These are phyloP conservation scores for Clunio marinus DNA, from an alignment of 2,888 invertebrate genomes.

Conservation along the genomic window DNA sequence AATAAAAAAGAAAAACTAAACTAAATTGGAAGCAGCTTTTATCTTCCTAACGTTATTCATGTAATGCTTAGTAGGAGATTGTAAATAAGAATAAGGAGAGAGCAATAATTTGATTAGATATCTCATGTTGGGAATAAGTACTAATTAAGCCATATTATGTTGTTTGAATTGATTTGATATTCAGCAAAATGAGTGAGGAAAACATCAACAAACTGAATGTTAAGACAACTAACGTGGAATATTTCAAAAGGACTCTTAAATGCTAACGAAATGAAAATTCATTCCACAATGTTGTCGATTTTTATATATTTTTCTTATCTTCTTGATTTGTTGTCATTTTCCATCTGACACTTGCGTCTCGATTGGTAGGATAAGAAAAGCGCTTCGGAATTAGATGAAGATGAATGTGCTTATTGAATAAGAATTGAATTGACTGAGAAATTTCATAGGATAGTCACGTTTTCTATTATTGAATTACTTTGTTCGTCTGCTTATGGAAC, in stretches of 20 bases:
- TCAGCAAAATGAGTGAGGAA: not conserved
- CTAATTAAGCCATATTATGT: conserved; percentile 21
- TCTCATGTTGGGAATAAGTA: not conserved
- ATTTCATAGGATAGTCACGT: conserved; percentile 32
- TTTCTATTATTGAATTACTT: conserved; percentile 38
- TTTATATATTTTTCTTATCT: too few relatives aligned
- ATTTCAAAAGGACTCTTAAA: not conserved
- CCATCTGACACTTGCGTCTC: not conserved
- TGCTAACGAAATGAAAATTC: conserved; percentile 20
- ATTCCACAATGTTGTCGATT: not conserved
- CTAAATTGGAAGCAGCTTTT: not conserved
- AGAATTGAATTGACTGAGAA: conserved; percentile 19
- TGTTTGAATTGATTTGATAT: conserved; percentile 18
- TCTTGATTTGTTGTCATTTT: too few relatives aligned
- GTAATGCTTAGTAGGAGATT: not conserved
- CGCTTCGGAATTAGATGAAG: conserved; percentile 29
- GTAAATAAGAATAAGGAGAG: not conserved
- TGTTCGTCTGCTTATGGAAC: conserved; percentile 3
- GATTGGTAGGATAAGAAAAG: not conserved
- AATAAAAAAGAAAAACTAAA: not conserved
- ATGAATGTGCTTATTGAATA: conserved; percentile 33
- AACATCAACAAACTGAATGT: not conserved
- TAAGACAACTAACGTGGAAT: not conserved
- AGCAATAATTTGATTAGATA: conserved; percentile 28
- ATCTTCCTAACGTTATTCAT: not conserved